Evolutionary conservation across 1,140 invertebrate species (phyloP), one percentile per base, ranked within the genome.

Genomic region (Aleiodes sp.): DNA sequence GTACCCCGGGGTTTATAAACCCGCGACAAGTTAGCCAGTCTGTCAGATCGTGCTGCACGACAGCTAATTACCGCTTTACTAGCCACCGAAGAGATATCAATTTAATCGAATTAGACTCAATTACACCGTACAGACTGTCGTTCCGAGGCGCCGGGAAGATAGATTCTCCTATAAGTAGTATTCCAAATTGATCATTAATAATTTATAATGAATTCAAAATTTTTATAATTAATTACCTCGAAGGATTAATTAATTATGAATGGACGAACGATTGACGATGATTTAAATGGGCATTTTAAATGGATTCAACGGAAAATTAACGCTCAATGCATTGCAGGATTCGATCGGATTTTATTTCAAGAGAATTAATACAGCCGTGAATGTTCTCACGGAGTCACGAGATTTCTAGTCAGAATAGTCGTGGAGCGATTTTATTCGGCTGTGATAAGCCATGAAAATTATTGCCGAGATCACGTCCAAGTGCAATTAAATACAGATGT

Each of bases 41-140:
- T 60, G 57, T 33, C 57, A 37, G 35, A 39, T 62, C 59, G 31
- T 62, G 35, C 35, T 33, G 65, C 35, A 43, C 57, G 65, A 41
- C 65, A 68, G 72, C 73, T 79, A 79, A 80, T 80, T 80, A 71
- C 59, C 69, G 28, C 35, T 46, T 4, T 59, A 31, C 28, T 59
- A 59, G 1, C 31, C 16, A 61, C 37, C 59, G n/a, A 71, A 72
- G 65, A 73, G 61, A 70, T 70, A 78, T 78, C 77, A 82, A 83
- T 83, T 82, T 79, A 77, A 81, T 77, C 71, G 76, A 81, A 80
- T 79, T 78, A 75, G 80, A 76, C 74, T 78, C 80, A 82, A 82
- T 82, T 82, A 81, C 75, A 59, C 71, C 76, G 75, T 71, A 71
- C 70, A 43, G 31, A 46, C 33, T 61, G 65, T 60, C 56, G 56